A percentile compares a stretch with the other conserved stretches of the same genome.
phyloP scores from a whole-genome alignment of 2,797 vertebrate genomes.

The Acrossocheilus fasciatus region DNA sequence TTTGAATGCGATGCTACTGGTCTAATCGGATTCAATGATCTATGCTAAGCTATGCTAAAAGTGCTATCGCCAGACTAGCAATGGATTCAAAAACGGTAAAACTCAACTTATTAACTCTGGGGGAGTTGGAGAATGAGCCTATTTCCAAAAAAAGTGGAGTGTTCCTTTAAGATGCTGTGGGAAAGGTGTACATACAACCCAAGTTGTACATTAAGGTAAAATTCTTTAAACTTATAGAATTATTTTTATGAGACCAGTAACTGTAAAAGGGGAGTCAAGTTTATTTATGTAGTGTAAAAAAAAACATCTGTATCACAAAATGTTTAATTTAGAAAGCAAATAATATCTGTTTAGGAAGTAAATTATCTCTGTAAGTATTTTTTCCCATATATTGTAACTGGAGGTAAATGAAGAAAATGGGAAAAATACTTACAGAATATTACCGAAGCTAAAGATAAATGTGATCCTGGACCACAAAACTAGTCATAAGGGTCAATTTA shows the following conservation, averaged over 20 bases:
- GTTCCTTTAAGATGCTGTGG: neutral
- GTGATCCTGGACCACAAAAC: neutral
- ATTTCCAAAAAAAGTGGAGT: too few species aligned
- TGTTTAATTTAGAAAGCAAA: neutral
- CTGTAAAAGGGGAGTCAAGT: neutral
- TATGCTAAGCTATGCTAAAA: too few species aligned
- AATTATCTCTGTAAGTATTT: neutral
- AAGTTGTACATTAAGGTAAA: neutral
- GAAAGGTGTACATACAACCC: neutral
- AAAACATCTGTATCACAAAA: neutral
- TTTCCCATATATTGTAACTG: neutral
- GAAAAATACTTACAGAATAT: neutral
- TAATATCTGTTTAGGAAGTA: neutral
- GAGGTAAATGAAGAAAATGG: neutral
- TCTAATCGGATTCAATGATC: too few species aligned
- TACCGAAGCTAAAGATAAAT: neutral
- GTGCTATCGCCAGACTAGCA: too few species aligned
- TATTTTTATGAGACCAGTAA: neutral
- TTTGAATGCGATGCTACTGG: too few species aligned
- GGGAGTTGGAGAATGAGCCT: too few species aligned
- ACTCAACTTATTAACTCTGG: too few species aligned
- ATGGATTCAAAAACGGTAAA: too few species aligned
- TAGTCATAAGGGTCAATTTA: too few species aligned
- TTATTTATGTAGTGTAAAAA: neutral
- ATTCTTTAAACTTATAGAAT: neutral